Evolutionary conservation across 2,888 invertebrate species (phyloP), one percentile per base, ranked within the genome.

Genomic region (Druceiella hillmani): DNA sequence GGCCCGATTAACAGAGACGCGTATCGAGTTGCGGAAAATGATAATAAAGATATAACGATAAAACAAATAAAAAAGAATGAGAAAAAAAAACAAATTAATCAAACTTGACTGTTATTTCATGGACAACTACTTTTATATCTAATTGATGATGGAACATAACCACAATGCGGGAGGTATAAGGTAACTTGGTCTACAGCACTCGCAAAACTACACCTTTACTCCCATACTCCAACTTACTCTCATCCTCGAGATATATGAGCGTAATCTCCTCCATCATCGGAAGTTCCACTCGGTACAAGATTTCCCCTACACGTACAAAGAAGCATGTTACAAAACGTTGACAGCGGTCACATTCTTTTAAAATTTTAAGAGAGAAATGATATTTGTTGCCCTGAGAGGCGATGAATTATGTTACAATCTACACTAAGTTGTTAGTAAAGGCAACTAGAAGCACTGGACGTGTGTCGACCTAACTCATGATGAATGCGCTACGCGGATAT

Each of bases 241-340:
- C 81, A 83, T 87, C 86, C 83, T 87, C 87, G 84, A 87, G 83
- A 85, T 87, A 87, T 78, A 87, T 87, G 79, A 87, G 83, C 73
- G 87, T 87, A 75, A 87, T 86, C 81, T 87, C 87, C 82, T 87
- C 87, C 87, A 87, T 86, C 82, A 87, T 83, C 74, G 87, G 87
- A 78, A 87, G 84, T 81, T 87, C 86, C 82, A 87, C 87, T 77
- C 87, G 86, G 79, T 85, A 87, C 83, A 87, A 86, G 81, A 87
- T 87, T 82, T 87, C 87, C 76, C 83, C 83, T 72, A 72, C 64
- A 72, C 68, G 69, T 70, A 72, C 64, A 72, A 72, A 72, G 69
- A 71, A 70, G 66, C 48, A 65, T 64, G 70, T 72, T 72, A 70
- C 61, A 66, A 10, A 32, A 32, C 16, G 17, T 26, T 32, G 38